These are phyloP conservation scores for Sigmodon hispidus DNA, from an alignment of 2,113 vertebrate species.

Conservation along the genomic window DNA sequence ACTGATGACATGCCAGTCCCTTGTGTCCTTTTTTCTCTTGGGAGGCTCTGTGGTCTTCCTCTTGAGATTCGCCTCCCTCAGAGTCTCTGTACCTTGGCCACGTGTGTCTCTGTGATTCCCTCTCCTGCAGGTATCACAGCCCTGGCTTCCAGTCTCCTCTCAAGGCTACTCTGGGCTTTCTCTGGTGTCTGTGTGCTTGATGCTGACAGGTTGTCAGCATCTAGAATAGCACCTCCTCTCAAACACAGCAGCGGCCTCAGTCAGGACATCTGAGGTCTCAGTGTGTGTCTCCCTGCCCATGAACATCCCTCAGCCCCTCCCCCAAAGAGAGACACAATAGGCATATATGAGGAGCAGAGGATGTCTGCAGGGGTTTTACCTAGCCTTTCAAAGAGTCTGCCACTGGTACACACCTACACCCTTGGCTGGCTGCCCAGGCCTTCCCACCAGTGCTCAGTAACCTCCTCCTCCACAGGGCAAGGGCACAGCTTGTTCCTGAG, in stretches of 20 bases:
- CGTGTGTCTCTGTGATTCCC: not conserved
- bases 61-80: not conserved
- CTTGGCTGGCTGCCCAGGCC: not conserved
- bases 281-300: too few relatives aligned
- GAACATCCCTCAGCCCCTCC: not conserved
- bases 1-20: not conserved
- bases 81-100: not conserved
- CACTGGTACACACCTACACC: not conserved
- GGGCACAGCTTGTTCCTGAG: not conserved
- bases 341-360: not conserved
- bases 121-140: not conserved
- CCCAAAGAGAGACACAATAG: not conserved
- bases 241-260: not conserved
- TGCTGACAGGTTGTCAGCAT: not conserved
- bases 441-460: not conserved
- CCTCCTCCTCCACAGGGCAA: not conserved
- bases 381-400: not conserved
- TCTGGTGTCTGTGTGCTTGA: fast-evolving
- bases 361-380: not conserved
- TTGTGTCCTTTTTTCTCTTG: fast-evolving
- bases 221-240: not conserved
- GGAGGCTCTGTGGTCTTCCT: not conserved
- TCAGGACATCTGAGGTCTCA: not conserved
- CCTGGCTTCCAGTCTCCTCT: not conserved
- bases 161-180: not conserved